Evolutionary conservation across 2,888 invertebrate genomes (phyloP).

Genomic region (Elmis aenea): DNA sequence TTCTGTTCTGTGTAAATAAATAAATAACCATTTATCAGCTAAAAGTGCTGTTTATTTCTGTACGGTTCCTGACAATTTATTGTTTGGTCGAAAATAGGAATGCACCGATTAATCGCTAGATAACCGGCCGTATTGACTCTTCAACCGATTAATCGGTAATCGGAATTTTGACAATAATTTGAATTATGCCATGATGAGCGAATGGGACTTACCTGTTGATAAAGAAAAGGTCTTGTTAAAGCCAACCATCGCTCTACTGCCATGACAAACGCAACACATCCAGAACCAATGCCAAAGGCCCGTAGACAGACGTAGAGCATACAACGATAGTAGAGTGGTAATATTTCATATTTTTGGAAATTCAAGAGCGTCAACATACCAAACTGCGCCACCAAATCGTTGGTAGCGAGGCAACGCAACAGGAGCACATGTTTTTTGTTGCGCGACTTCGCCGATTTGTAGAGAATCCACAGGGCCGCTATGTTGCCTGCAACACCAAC

Average conservation of each 20-base stretch:
- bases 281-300: constrained; percentile 80
- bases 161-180: too few relatives aligned
- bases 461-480: constrained; percentile 69
- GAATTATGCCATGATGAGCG: neutral
- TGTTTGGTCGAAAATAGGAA: too few relatives aligned
- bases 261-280: constrained; percentile 85
- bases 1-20: too few relatives aligned
- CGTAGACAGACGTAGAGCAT: constrained; percentile 67
- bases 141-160: too few relatives aligned
- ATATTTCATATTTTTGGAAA: constrained; percentile 47
- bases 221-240: constrained; percentile 78
- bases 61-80: too few relatives aligned
- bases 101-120: too few relatives aligned
- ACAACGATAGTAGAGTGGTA: constrained; percentile 54
- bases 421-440: constrained; percentile 78
- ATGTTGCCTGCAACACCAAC: constrained; percentile 71
- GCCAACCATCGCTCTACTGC: constrained; percentile 83
- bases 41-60: too few relatives aligned
- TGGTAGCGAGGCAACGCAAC: constrained; percentile 70
- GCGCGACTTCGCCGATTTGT: constrained; percentile 64
- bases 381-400: constrained; percentile 72
- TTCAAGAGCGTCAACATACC: constrained; percentile 73
- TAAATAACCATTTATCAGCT: too few relatives aligned
- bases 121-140: too few relatives aligned
- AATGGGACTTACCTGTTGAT: constrained; percentile 66